Base-by-base conservation (phyloP, 2,888 invertebrate genomes). In the Matsumyia berberina region DNA sequence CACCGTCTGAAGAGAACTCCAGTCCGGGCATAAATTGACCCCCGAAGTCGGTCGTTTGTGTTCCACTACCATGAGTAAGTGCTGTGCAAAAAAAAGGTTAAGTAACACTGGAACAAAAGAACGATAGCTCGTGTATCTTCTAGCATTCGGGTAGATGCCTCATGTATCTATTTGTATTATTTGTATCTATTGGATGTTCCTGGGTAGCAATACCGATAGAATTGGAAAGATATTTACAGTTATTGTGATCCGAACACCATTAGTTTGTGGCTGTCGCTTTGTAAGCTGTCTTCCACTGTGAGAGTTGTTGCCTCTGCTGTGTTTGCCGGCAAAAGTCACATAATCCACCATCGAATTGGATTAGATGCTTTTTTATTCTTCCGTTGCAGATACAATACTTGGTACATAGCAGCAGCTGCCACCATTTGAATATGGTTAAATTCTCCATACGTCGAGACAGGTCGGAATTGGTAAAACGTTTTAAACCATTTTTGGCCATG, bases 301-400 rank as follows among this genome's bases (percentile, higher is more conserved):
- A 24, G 24, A 24, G 24, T 35, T 55, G 67, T 76, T 42, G n/a
- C 3, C 11, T 31, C n/a, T 39, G 4, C 66, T 51, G 35, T 60
- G 58, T 39, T 70, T 46, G 76, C 57, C 69, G 72, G 31, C 33
- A 72, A 24, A 51, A 66, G 67, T 74, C 80, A 67, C 46, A 80
- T 46, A 62, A 82, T 78, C 77, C 78, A 46, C 78, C 66, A 77
- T 72, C 66, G 72, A 82, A 78, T 82, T 82, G 78, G 82, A 82
- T 82, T 77, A 82, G 77, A 29, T 64, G 55, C 15, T 62, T 17
- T 64, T 64, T 46, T 51, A 37, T 74, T 33, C 17, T 37, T 74
- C 11, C 42, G 12, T 42, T 46, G 39, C 53, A 53, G 31, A n/a
- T n/a, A n/a, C n/a, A n/a, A 57, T 46, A 29, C n/a, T 15, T 8